Evolutionary conservation across 1,140 invertebrate species (phyloP).

Genomic region (Musca domestica): DNA sequence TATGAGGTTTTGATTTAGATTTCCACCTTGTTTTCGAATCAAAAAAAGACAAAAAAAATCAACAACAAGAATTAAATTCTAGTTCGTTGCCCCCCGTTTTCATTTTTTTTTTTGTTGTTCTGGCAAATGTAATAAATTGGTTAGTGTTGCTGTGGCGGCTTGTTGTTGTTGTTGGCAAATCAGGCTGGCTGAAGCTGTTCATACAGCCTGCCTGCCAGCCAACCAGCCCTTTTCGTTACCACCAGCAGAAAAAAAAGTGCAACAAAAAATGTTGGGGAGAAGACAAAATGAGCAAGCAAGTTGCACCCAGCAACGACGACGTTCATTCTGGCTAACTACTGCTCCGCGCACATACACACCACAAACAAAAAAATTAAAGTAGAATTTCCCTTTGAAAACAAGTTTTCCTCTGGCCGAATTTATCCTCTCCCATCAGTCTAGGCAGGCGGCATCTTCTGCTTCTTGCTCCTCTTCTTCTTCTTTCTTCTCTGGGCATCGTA

Average conservation of each 20-base stretch:
- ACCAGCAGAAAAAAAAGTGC: not conserved
- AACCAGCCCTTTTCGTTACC: not conserved
- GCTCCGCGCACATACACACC: too few relatives aligned
- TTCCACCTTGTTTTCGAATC: too few relatives aligned
- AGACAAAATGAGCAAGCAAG: conserved; percentile 5
- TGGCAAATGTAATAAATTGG: not conserved
- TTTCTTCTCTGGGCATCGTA: too few relatives aligned
- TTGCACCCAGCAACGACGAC: conserved; percentile 17
- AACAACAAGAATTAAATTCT: too few relatives aligned
- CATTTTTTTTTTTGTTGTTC: not conserved
- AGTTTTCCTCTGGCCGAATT: conserved; percentile 2
- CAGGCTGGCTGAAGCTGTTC: not conserved
- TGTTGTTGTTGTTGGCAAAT: conserved; percentile 12
- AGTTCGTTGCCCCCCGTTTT: conserved; percentile 16
- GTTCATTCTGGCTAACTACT: too few relatives aligned
- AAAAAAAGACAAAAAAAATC: too few relatives aligned
- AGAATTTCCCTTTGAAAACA: not conserved
- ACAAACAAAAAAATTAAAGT: too few relatives aligned
- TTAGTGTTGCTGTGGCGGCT: not conserved
- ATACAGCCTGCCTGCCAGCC: too few relatives aligned
- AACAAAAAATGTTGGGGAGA: conserved; percentile 1
- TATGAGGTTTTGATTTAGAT: too few relatives aligned
- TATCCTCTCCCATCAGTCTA: not conserved
- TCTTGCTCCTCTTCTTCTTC: too few relatives aligned
- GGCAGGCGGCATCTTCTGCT: not conserved